phyloP scores from a whole-genome alignment of 2,797 vertebrate species.

The Cossypha niveicapilla region DNA sequence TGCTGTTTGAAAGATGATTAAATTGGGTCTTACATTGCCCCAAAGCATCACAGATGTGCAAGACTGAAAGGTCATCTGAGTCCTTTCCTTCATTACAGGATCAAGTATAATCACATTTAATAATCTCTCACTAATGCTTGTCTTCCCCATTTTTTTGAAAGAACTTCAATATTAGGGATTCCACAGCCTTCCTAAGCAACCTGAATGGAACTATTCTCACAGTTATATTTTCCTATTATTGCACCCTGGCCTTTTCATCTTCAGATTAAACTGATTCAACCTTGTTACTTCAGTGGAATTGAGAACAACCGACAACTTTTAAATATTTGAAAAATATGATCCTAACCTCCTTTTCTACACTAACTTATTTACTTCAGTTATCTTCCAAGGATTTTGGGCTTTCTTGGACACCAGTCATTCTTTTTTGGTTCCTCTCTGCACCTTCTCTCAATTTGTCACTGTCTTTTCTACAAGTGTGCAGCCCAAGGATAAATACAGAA shows the following conservation, averaged over 20 bases:
- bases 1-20: neutral
- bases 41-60: neutral
- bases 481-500: conserved; percentile 5
- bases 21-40: neutral
- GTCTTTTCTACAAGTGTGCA: neutral
- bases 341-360: neutral
- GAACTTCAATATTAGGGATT: neutral
- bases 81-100: neutral
- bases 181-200: neutral
- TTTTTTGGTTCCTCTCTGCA: neutral
- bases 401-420: neutral
- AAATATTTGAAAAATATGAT: neutral
- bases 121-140: neutral
- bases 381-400: neutral
- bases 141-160: neutral
- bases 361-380: neutral
- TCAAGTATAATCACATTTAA: neutral
- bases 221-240: neutral
- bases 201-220: neutral
- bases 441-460: neutral
- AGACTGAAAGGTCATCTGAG: neutral
- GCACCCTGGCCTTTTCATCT: neutral
- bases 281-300: neutral
- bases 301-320: neutral
- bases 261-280: neutral